Conservation (phyloP, 2,888 invertebrate genomes). For the Patella ulyssiponensis region DNA sequence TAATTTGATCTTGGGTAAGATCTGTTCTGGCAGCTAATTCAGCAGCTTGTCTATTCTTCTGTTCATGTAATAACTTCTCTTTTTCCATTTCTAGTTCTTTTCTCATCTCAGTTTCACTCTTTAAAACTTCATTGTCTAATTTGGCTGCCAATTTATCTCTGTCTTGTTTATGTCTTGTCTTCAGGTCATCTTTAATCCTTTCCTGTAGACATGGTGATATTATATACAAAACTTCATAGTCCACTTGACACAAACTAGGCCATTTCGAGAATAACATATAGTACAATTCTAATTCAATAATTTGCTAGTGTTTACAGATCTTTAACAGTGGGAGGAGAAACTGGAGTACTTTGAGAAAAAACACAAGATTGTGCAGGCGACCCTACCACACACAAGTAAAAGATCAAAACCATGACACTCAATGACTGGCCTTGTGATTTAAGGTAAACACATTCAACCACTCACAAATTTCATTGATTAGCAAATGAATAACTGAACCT, state of each 20-base stretch:
- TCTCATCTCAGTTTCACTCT: constrained; percentile 52
- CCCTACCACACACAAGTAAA: too few relatives aligned
- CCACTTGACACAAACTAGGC: background rate
- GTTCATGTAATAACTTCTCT: constrained; percentile 62
- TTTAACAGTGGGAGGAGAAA: too few relatives aligned
- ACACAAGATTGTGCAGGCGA: too few relatives aligned
- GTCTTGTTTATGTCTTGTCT: constrained; percentile 59
- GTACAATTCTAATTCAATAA: too few relatives aligned
- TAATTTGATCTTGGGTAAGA: constrained; percentile 61
- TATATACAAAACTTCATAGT: background rate
- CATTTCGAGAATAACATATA: too few relatives aligned
- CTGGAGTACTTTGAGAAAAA: too few relatives aligned
- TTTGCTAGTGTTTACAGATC: too few relatives aligned
- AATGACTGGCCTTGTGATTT: too few relatives aligned
- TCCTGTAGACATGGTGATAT: constrained; percentile 47
- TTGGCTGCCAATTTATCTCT: constrained; percentile 48
- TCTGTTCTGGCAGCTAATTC: constrained; percentile 63
- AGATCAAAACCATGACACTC: too few relatives aligned
- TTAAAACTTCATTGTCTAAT: constrained; percentile 53
- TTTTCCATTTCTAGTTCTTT: constrained; percentile 51
- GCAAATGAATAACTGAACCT: too few relatives aligned
- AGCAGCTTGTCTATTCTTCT: constrained; percentile 63
- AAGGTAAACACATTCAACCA: too few relatives aligned
- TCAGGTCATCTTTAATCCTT: constrained; percentile 55
- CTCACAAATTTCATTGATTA: too few relatives aligned